Conservation (phyloP, 1,140 invertebrate species). For the Globodera rostochiensis region DNA sequence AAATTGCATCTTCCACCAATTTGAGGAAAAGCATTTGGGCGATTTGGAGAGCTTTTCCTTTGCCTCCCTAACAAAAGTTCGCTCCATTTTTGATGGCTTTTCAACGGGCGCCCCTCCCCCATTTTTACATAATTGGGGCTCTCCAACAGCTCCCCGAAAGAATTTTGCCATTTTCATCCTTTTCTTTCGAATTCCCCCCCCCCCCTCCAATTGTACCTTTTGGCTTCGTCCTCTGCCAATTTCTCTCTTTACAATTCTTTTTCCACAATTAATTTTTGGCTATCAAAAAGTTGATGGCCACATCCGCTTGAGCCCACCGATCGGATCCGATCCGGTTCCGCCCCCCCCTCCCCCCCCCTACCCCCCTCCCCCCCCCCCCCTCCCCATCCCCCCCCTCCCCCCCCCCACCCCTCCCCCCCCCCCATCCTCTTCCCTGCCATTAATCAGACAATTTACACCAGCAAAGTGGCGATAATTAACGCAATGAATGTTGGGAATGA, state of each 20-base stretch:
- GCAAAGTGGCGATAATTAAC: background rate
- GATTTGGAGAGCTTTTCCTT: background rate
- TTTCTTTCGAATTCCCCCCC: background rate
- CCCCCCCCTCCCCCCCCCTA: background rate
- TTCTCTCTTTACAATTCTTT: background rate
- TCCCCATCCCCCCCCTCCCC: background rate
- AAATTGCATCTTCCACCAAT: too few relatives aligned
- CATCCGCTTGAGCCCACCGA: background rate
- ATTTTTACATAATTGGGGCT: background rate
- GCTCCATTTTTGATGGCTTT: background rate
- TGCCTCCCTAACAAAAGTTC: background rate
- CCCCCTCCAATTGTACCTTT: background rate
- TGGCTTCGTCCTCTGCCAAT: background rate
- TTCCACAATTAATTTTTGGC: background rate
- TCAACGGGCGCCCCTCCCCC: background rate
- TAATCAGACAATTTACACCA: conserved; percentile 2
- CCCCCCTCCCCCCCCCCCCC: background rate
- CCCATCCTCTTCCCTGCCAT: background rate
- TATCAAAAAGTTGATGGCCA: background rate
- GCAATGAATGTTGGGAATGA: background rate
- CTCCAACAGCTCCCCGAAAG: background rate
- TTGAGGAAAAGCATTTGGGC: too few relatives aligned
- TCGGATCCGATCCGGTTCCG: background rate
- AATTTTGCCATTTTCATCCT: background rate
- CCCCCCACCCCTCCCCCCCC: background rate